Percentiles rank a stretch among this genome's conserved stretches.
phyloP scores from a whole-genome alignment of 1,140 invertebrate species.

The Ceratoteleas bidentatus region DNA sequence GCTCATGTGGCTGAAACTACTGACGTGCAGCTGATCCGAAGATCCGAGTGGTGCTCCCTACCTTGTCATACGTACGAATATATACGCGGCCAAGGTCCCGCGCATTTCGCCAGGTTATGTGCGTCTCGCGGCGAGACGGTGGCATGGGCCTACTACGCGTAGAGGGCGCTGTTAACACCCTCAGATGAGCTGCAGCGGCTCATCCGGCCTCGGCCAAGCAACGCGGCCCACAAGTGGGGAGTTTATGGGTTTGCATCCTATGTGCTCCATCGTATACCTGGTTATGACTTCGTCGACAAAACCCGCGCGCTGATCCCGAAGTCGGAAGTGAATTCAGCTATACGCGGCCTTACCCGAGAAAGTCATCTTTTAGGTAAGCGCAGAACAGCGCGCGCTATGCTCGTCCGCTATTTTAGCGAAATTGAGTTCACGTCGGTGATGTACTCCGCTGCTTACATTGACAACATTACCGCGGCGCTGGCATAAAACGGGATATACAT shows the following conservation, averaged over 20 bases:
- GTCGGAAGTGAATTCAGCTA: slow-evolving; percentile 56
- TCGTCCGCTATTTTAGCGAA: slow-evolving; percentile 55
- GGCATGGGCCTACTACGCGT: slow-evolving; percentile 60
- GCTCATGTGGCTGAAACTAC: slow-evolving; percentile 72
- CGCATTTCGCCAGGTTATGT: slow-evolving; percentile 70
- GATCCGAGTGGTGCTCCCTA: slow-evolving; percentile 56
- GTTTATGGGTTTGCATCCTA: slow-evolving; percentile 81
- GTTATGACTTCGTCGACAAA: slow-evolving; percentile 78
- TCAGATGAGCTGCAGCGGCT: slow-evolving; percentile 64
- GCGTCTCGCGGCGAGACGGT: slow-evolving; percentile 54
- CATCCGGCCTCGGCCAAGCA: slow-evolving; percentile 67
- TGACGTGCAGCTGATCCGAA: slow-evolving; percentile 60
- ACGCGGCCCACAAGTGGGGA: slow-evolving; percentile 66
- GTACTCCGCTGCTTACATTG: slow-evolving; percentile 52
- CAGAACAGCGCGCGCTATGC: slow-evolving; percentile 35
- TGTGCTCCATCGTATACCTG: slow-evolving; percentile 77
- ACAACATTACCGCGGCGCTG: slow-evolving; percentile 46
- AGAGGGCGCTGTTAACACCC: slow-evolving; percentile 54
- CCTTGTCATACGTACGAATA: slow-evolving; percentile 66
- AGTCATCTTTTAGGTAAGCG: slow-evolving; percentile 58
- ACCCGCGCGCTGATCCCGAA: slow-evolving; percentile 67
- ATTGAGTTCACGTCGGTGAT: slow-evolving; percentile 52
- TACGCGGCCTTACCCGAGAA: slow-evolving; percentile 43
- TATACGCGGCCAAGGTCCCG: slow-evolving; percentile 61
- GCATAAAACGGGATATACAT: slow-evolving; percentile 59